Conservation (phyloP, 2,113 vertebrate species). For the Centropus unirufus region DNA sequence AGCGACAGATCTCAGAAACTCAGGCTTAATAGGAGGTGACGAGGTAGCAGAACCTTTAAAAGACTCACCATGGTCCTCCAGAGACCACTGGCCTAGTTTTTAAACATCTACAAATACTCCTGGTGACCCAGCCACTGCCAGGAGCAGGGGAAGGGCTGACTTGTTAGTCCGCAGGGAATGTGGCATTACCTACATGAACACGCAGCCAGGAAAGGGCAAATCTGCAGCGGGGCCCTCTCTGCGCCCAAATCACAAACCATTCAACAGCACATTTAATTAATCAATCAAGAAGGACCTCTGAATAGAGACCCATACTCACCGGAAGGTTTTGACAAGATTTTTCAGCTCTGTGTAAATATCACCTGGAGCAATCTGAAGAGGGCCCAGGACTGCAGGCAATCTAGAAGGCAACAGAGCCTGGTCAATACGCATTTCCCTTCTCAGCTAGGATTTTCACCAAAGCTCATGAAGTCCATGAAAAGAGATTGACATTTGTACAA, state of each 20-base stretch:
- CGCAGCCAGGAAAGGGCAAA: neutral
- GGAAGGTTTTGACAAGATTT: constrained; percentile 91
- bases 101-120: constrained; percentile 50
- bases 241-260: neutral
- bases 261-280: neutral
- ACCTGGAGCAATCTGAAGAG: constrained; percentile 82
- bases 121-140: constrained; percentile 49
- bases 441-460: neutral
- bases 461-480: neutral
- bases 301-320: constrained; percentile 74
- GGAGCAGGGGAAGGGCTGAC: constrained; percentile 21
- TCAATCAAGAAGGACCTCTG: neutral
- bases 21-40: constrained; percentile 62
- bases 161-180: constrained; percentile 38
- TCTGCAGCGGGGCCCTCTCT: neutral
- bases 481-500: neutral
- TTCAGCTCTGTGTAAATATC: constrained; percentile 87
- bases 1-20: constrained; percentile 43
- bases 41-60: constrained; percentile 65
- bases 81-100: constrained; percentile 67
- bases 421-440: neutral
- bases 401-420: constrained; percentile 71
- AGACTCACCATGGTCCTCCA: constrained; percentile 59
- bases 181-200: constrained; percentile 5
- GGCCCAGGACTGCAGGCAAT: constrained; percentile 83